phyloP scores from a whole-genome alignment of 2,797 vertebrate species.

The Loris lydekkerianus region DNA sequence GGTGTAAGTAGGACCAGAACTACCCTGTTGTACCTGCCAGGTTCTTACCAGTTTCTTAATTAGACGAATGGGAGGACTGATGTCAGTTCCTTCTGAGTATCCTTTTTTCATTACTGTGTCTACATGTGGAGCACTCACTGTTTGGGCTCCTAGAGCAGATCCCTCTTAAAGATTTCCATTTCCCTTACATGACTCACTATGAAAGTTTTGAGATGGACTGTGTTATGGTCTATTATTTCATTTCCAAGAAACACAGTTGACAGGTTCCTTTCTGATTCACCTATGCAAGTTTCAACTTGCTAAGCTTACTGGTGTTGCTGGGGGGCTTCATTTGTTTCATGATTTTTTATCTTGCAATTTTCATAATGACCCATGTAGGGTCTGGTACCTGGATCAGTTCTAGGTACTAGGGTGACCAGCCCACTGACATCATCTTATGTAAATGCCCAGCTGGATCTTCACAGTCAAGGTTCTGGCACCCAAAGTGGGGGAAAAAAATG shows the following conservation, averaged over 20 bases:
- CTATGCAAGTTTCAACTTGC: too few species aligned
- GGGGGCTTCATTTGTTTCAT: too few species aligned
- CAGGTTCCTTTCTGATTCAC: too few species aligned
- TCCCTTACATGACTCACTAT: not conserved
- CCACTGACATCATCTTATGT: not conserved
- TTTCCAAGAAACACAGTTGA: too few species aligned
- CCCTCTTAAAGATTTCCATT: not conserved
- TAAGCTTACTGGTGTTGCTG: too few species aligned
- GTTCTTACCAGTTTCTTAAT: slow-evolving; percentile 1
- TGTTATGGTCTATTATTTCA: too few species aligned
- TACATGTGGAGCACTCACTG: not conserved
- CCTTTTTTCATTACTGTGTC: not conserved
- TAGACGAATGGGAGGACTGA: not conserved
- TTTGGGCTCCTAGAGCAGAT: not conserved
- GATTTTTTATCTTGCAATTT: too few species aligned
- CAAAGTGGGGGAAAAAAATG: not conserved
- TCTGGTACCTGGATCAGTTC: not conserved
- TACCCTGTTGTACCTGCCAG: not conserved
- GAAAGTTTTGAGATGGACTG: too few species aligned
- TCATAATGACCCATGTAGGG: too few species aligned
- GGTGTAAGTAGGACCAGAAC: not conserved
- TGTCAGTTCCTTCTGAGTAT: not conserved
- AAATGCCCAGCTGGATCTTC: not conserved
- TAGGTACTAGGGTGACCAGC: not conserved
- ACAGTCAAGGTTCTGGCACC: not conserved